Evolutionary conservation across 1,140 invertebrate species (phyloP), one percentile per base, ranked within the genome.

Genomic region (Nasonia giraulti): DNA sequence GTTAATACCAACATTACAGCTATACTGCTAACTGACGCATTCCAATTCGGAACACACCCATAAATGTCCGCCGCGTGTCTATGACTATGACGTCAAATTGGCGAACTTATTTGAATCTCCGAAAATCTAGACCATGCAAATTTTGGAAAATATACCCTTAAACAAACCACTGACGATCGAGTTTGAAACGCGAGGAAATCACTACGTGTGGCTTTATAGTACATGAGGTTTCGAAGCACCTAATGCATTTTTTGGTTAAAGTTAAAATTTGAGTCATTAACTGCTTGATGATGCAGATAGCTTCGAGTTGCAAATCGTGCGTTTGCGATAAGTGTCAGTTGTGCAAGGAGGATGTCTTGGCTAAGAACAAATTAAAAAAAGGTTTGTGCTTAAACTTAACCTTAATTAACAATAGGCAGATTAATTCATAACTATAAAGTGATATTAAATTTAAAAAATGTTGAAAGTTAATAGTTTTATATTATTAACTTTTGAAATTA

Each of bases 261-360:
- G 5, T 68, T 83, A 14, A 66, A 68, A 75, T 73, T 69, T 66
- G 55, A n/a, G 55, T 20, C 14, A 77, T 68, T 27, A 3, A 68
- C n/a, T 12, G 17, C 40, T 78, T 14, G 27, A 84, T 8, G 68
- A 85, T 85, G 83, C 83, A 85, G 20, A 85, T 85, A 47, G 50
- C 78, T 37, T 76, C 79, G 37, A 85, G 2, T 20, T 62, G 62
- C 66, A 84, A 79, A 31, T 77, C 33, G 4, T 84, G 69, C 12
- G 80, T 7, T 84, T 84, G 68, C 23, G n/a, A 44, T 40, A 79
- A 62, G 20, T 62, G 55, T 62, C 55, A 62, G 17, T 62, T 62
- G 55, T 62, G 55, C 55, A 62, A 62, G 17, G 55, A 2, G 1
- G 20, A 62, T 62, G 17, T 62, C 2, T 62, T 7, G 55, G 14